Evolutionary conservation across 1,140 invertebrate genomes (phyloP).

Genomic region (Caenorhabditis remanei): DNA sequence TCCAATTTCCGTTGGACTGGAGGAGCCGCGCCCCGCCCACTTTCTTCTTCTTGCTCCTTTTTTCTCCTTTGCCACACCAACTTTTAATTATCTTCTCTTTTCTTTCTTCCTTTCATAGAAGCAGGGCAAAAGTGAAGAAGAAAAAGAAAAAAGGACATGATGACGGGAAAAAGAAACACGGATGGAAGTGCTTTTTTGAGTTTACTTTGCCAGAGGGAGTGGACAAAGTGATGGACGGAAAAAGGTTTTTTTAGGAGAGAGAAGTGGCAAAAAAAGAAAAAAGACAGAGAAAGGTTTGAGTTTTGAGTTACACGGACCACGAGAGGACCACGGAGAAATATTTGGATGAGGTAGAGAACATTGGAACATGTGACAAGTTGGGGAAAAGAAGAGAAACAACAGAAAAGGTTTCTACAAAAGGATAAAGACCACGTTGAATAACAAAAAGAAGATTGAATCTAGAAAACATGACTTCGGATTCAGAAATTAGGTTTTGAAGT

Average conservation of each 20-base stretch:
- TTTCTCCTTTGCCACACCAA: conserved; percentile 45
- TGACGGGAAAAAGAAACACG: conserved; percentile 24
- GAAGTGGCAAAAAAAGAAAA: conserved; percentile 17
- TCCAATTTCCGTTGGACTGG: conserved; percentile 42
- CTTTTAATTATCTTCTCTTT: conserved; percentile 53
- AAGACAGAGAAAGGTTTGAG: conserved; percentile 40
- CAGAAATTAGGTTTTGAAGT: not conserved
- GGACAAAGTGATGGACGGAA: conserved; percentile 23
- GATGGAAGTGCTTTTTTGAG: conserved; percentile 49
- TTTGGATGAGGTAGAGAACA: not conserved
- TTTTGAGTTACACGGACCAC: conserved; percentile 54
- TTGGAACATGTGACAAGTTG: conserved; percentile 29
- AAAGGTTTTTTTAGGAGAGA: conserved; percentile 26
- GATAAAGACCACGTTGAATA: conserved; percentile 12
- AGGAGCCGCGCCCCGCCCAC: conserved; percentile 35
- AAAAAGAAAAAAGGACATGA: conserved; percentile 50
- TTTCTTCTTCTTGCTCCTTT: not conserved
- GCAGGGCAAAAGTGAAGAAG: not conserved
- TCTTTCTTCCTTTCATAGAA: conserved; percentile 7
- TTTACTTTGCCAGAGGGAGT: conserved; percentile 53
- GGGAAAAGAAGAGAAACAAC: not conserved
- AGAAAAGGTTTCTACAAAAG: not conserved
- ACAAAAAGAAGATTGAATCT: not conserved
- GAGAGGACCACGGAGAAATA: not conserved
- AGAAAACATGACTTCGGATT: not conserved